Percentiles rank a stretch among this genome's conserved stretches.
Conservation (phyloP, 2,888 invertebrate genomes). For the Odontocolon sp. region DNA sequence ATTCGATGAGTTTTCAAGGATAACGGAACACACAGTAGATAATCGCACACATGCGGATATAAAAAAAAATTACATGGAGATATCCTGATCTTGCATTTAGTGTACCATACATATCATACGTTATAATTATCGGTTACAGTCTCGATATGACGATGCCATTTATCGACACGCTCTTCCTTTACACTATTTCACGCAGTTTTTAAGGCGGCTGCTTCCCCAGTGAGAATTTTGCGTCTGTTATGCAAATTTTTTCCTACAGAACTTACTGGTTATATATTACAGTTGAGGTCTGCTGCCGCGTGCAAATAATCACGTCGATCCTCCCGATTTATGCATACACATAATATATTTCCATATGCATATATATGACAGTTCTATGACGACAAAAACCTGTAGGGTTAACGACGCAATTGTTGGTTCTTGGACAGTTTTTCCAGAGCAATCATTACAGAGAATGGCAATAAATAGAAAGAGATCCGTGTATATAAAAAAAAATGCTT, state of each 20-base stretch:
- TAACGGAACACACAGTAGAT: too few relatives aligned
- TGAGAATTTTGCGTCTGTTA: conserved; percentile 34
- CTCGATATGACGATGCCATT: conserved; percentile 41
- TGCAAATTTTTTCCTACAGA: conserved; percentile 49
- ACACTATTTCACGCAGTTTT: not conserved
- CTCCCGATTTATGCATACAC: conserved; percentile 15
- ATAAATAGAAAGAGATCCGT: too few relatives aligned
- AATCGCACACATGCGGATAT: too few relatives aligned
- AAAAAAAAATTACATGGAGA: not conserved
- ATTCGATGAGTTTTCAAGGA: too few relatives aligned
- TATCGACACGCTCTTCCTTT: conserved; percentile 12
- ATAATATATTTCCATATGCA: not conserved
- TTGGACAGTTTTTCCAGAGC: too few relatives aligned
- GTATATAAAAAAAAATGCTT: too few relatives aligned
- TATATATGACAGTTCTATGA: too few relatives aligned
- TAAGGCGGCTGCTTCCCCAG: not conserved
- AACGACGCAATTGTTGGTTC: too few relatives aligned
- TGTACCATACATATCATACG: not conserved
- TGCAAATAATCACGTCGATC: conserved; percentile 48
- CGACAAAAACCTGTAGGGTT: too few relatives aligned
- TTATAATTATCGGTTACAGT: conserved; percentile 20
- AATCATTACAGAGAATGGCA: too few relatives aligned
- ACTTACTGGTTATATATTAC: conserved; percentile 37
- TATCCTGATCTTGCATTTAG: not conserved
- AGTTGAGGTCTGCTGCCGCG: conserved; percentile 10